These are phyloP conservation scores for Sarotherodon lohbergeri DNA, from an alignment of 2,113 vertebrate species.

Conservation along the genomic window DNA sequence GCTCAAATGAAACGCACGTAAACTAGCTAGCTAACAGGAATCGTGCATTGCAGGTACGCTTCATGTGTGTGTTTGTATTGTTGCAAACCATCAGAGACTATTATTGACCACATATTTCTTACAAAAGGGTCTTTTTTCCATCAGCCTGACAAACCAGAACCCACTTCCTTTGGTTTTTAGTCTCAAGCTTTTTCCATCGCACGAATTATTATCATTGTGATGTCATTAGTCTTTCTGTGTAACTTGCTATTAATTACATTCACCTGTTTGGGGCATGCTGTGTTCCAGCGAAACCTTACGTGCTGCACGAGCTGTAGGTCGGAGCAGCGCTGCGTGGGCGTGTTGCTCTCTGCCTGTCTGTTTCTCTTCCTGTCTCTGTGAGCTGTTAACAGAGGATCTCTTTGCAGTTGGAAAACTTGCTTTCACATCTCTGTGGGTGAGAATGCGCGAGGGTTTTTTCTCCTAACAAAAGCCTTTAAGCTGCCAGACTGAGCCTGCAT, in stretches of 20 bases:
- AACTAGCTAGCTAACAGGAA: background rate
- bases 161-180: background rate
- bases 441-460: background rate
- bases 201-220: background rate
- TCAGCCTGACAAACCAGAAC: background rate
- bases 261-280: background rate
- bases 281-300: background rate
- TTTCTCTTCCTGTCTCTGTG: slow-evolving; percentile 52
- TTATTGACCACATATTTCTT: background rate
- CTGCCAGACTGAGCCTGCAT: background rate
- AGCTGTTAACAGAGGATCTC: slow-evolving; percentile 18
- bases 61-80: background rate
- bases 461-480: background rate
- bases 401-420: slow-evolving; percentile 42
- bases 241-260: background rate
- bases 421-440: slow-evolving; percentile 43
- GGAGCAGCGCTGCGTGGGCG: slow-evolving; percentile 31
- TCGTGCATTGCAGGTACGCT: background rate
- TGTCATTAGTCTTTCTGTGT: background rate
- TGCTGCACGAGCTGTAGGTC: background rate
- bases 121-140: background rate
- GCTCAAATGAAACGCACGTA: background rate
- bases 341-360: slow-evolving; percentile 15
- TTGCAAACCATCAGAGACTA: background rate
- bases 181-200: background rate